Conservation (phyloP, 2,797 vertebrate species). For the Pipistrellus kuhlii region DNA sequence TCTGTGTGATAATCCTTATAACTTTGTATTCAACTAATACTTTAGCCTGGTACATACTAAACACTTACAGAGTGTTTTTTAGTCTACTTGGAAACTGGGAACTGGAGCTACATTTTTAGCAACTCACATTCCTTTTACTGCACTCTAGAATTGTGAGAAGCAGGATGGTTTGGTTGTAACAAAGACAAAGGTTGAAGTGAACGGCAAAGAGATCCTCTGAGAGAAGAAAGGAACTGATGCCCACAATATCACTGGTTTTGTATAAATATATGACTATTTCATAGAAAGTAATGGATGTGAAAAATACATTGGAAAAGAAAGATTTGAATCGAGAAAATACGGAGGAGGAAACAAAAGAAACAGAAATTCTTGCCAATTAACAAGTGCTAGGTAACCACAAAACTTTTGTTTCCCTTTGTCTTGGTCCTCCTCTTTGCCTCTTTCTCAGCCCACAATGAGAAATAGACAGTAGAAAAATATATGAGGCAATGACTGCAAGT, state of each 20-base stretch:
- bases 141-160: not conserved
- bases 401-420: not conserved
- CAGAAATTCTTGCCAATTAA: not conserved
- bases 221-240: not conserved
- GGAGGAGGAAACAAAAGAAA: conserved; percentile 25
- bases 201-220: not conserved
- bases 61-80: not conserved
- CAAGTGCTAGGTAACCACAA: not conserved
- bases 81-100: not conserved
- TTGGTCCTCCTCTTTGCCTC: not conserved
- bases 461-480: not conserved
- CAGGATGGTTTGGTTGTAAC: not conserved
- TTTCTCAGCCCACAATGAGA: not conserved
- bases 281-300: not conserved
- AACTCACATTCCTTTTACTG: conserved; percentile 4
- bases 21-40: not conserved
- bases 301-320: not conserved
- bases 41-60: not conserved
- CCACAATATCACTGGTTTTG: not conserved
- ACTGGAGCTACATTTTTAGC: not conserved
- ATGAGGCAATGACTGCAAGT: not conserved
- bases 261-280: not conserved
- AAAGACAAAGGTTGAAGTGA: not conserved
- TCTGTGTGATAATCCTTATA: not conserved
- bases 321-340: not conserved